Conservation (phyloP, 2,113 vertebrate species). For the Brevimyrus niger region DNA sequence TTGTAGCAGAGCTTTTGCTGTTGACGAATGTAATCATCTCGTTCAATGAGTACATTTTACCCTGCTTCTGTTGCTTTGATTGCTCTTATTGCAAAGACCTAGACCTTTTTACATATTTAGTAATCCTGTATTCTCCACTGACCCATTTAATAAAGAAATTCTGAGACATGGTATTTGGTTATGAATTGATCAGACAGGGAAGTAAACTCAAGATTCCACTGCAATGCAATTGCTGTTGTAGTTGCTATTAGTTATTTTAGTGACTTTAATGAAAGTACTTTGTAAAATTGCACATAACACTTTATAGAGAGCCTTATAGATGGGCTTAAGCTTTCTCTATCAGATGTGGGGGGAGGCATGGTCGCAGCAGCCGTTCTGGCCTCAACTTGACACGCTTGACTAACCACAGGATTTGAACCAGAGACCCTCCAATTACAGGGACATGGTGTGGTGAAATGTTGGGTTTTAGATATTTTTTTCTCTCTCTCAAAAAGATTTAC, state of each 20-base stretch:
- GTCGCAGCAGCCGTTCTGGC: too few species aligned
- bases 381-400: background rate
- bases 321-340: background rate
- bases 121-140: background rate
- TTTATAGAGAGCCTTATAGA: background rate
- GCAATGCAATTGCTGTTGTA: background rate
- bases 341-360: too few species aligned
- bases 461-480: background rate
- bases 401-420: background rate
- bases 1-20: conserved; percentile 5
- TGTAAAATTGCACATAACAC: background rate
- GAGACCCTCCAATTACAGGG: background rate
- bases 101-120: background rate
- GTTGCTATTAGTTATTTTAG: background rate
- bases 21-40: conserved; percentile 4
- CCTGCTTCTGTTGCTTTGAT: background rate
- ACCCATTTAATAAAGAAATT: background rate
- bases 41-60: background rate
- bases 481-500: background rate
- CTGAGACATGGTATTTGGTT: background rate
- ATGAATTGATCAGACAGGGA: background rate
- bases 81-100: background rate
- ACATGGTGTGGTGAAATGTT: background rate
- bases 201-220: background rate
- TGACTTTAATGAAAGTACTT: background rate